Evolutionary conservation across 2,888 invertebrate species (phyloP), one percentile per base, ranked within the genome.

Genomic region (Mesochorus sp.): DNA sequence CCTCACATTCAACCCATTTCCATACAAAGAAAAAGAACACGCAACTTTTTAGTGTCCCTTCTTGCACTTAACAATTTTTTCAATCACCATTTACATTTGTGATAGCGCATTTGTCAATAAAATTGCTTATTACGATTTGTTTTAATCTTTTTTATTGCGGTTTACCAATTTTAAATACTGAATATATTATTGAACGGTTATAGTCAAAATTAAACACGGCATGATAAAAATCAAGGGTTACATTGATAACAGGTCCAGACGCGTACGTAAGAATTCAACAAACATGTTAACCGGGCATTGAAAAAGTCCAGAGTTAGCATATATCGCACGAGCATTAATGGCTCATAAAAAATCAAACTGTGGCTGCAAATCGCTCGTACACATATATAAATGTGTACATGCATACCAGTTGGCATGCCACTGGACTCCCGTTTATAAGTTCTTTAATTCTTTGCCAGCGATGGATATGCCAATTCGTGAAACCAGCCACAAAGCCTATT

Each of bases 401-500:
- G 10, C 1, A 3, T 19, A 26, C 1, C 14, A 81, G 82, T 85
- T 68, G 83, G 85, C 81, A 84, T 80, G 26, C 57, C 37, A 53
- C 44, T 49, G 8, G 26, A 37, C 17, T 19, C 17, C 42, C 37
- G n/a, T 34, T 26, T 53, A 34, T 37, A 44, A 47, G 47, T 49
- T 17, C 55, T 55, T 53, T 62, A 61, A 67, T 53, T 47, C 34
- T 26, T 62, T 39, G 24, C 68, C 64, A 51, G 57, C 47, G 55
- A 67, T 55, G 75, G 84, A 77, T 81, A 85, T 62, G 42, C 49
- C 72, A 53, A 37, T 53, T 37, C 21, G 64, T 31, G 44, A 39
- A 24, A 67, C 51, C 39, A 82, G 88, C 89, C 89, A 84, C 89
- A 88, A 82, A 87, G 87, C 84, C 87, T 85, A 90, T 89, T 89